Conservation (phyloP, 2,113 vertebrate species). For the Stercorarius parasiticus region DNA sequence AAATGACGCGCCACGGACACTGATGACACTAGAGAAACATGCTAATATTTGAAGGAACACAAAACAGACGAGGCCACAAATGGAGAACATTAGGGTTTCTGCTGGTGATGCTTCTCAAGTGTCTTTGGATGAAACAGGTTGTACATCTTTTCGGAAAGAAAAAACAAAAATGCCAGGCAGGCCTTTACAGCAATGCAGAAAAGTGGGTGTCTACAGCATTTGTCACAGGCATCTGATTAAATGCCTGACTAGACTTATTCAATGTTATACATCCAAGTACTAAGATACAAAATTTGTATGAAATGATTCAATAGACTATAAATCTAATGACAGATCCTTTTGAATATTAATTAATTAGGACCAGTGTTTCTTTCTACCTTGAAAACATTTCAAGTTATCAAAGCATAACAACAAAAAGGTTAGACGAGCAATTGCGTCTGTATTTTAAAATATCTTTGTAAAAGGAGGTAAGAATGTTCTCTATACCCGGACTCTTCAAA, state of each 20-base stretch:
- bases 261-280: not conserved
- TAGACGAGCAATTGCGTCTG: not conserved
- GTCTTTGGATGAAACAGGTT: not conserved
- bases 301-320: not conserved
- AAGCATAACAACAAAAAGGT: not conserved
- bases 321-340: not conserved
- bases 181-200: not conserved
- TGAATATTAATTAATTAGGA: not conserved
- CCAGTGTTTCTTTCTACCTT: not conserved
- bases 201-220: not conserved
- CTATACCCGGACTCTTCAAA: not conserved
- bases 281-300: not conserved
- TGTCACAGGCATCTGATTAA: not conserved
- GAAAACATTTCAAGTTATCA: not conserved
- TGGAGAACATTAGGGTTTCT: not conserved
- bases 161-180: not conserved
- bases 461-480: not conserved
- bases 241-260: not conserved
- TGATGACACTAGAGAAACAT: not conserved
- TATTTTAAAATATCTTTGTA: not conserved
- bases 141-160: not conserved
- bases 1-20: accelerated
- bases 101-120: not conserved
- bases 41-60: not conserved
- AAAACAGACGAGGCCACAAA: not conserved